These are phyloP conservation scores for Eutrigla gurnardus DNA, from an alignment of 2,797 vertebrate species.

Conservation along the genomic window DNA sequence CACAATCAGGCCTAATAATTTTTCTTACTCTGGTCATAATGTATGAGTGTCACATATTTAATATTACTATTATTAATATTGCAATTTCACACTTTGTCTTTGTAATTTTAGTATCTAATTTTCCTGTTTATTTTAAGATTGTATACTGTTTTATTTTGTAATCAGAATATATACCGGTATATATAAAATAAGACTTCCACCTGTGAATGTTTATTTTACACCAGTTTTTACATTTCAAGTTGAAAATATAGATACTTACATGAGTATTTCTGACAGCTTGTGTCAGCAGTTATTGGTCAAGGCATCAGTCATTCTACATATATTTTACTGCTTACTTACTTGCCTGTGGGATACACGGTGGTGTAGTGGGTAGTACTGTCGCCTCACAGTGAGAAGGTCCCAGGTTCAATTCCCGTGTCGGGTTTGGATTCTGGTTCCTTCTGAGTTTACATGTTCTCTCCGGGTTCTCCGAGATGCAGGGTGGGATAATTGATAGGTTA, in stretches of 20 bases:
- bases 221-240: neutral
- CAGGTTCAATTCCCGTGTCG: too few relatives aligned
- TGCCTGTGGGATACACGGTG: too few relatives aligned
- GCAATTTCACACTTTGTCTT: neutral
- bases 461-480: too few relatives aligned
- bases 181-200: neutral
- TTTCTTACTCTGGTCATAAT: neutral
- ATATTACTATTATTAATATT: neutral
- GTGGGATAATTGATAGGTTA: too few relatives aligned
- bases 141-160: too few relatives aligned
- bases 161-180: too few relatives aligned
- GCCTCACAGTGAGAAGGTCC: too few relatives aligned
- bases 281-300: neutral
- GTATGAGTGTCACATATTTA: neutral
- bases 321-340: neutral
- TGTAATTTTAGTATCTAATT: too few relatives aligned
- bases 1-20: neutral
- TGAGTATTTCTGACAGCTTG: neutral
- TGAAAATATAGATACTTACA: neutral
- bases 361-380: too few relatives aligned
- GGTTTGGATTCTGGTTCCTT: too few relatives aligned
- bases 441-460: too few relatives aligned
- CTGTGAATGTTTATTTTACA: neutral
- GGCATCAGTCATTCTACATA: neutral
- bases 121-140: too few relatives aligned